Base-by-base conservation (phyloP, 2,113 vertebrate genomes). In the Puma concolor region DNA sequence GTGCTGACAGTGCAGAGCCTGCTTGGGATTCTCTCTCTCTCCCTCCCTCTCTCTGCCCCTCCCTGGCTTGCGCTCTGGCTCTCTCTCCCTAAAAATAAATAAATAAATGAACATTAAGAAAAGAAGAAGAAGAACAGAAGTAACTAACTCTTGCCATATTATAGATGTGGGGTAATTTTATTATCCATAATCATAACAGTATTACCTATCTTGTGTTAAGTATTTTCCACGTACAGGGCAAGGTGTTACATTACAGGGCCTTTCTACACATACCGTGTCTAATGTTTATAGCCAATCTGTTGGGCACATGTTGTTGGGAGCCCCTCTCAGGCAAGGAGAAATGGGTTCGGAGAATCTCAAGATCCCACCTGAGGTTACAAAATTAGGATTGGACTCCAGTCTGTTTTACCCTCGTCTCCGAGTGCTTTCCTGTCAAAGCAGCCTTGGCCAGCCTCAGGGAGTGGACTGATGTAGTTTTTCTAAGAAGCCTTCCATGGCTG, bases 271-370 rank as follows among this genome's bases (percentile, higher is more conserved):
- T 15, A 27, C 72, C 77, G 4, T 76, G 94, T 96, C 94, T 89
- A 44, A 88, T 96, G 94, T 95, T 92, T 90, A 95, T 84, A 81
- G 94, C 57, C 92, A 76, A 5, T 95, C 83, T 77, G 74, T 76
- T 88, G 71, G 94, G 87, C 84, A 77, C 52, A 16, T 91, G 96
- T 81, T 88, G 21, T 52, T 57, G 16, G 6, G 19, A 71, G 63
- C 67, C 86, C 95, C 67, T 96, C 83, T 57, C n/a, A 71, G 79
- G 63, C 83, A 57, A 76, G 86, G 86, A 38, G 74, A 67, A 93
- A 38, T 33, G 82, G 79, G 48, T 82, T 82, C 23, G 86, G 54
- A 90, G 88, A 89, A 27, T 69, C 82, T 79, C 64, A 1, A 36
- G 21, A 19, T 57, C 27, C 60, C 54, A 76, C 72, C 44, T 10